Conservation (phyloP, 2,113 vertebrate genomes). For the Sciurus niger region DNA sequence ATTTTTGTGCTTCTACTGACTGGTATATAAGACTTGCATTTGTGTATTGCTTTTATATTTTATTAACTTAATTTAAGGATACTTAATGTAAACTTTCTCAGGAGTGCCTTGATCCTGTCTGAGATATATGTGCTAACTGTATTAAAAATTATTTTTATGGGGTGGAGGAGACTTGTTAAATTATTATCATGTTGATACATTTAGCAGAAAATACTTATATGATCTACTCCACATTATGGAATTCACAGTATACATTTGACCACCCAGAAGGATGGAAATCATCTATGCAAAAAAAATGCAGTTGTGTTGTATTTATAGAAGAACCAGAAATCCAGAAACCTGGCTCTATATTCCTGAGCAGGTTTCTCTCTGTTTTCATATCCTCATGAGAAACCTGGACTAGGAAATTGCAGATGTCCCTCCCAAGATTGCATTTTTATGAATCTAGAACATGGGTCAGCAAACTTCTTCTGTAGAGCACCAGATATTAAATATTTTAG, state of each 20-base stretch:
- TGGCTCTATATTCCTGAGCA: background rate
- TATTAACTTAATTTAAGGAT: slow-evolving; percentile 40
- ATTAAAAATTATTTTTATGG: background rate
- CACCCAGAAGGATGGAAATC: background rate
- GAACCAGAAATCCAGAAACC: background rate
- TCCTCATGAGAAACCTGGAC: background rate
- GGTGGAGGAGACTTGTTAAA: background rate
- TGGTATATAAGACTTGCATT: background rate
- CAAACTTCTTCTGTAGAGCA: background rate
- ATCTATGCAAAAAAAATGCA: background rate
- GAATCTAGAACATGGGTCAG: slow-evolving; percentile 3
- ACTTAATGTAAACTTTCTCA: background rate
- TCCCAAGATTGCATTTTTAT: slow-evolving; percentile 29
- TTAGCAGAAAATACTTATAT: background rate
- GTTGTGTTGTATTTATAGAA: background rate
- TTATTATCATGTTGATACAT: background rate
- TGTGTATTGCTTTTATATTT: slow-evolving; percentile 23
- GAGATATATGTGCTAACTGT: background rate
- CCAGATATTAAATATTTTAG: slow-evolving; percentile 47
- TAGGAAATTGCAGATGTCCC: slow-evolving; percentile 29
- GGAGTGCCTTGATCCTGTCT: background rate
- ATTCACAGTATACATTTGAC: background rate
- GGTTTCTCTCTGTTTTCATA: background rate
- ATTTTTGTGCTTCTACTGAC: background rate
- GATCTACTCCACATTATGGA: background rate